phyloP scores from a whole-genome alignment of 2,888 invertebrate genomes.

The Parthenolecanium corni region DNA sequence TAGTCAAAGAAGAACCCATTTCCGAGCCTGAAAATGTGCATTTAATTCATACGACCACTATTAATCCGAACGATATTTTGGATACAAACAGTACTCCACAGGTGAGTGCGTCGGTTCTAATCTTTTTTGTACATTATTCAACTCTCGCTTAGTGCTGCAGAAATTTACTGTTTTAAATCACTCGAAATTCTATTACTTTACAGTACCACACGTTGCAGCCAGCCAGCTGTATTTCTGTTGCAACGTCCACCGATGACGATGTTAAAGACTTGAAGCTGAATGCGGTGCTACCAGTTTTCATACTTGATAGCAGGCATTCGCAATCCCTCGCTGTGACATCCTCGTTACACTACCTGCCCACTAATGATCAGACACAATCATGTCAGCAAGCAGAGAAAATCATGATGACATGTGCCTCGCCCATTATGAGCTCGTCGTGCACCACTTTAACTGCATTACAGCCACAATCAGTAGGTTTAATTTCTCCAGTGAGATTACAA shows the following conservation, averaged over 20 bases:
- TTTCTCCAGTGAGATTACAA: background rate
- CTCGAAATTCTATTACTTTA: too few relatives aligned
- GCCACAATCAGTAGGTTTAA: slow-evolving; percentile 13
- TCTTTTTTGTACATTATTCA: too few relatives aligned
- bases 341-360: slow-evolving; percentile 8
- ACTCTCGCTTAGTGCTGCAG: too few relatives aligned
- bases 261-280: slow-evolving; percentile 31
- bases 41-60: slow-evolving; percentile 14
- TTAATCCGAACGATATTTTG: slow-evolving; percentile 23
- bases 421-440: slow-evolving; percentile 31
- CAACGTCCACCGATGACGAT: slow-evolving; percentile 35
- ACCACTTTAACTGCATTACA: slow-evolving; percentile 27
- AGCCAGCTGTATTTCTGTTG: slow-evolving; percentile 34
- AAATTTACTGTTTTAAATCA: too few relatives aligned
- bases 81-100: slow-evolving; percentile 12
- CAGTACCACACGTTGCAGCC: slow-evolving; percentile 24
- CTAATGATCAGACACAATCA: slow-evolving; percentile 7
- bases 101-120: too few relatives aligned
- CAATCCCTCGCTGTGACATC: slow-evolving; percentile 6
- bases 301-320: slow-evolving; percentile 31
- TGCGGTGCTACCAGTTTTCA: slow-evolving; percentile 32
- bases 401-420: slow-evolving; percentile 32
- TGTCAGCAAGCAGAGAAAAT: slow-evolving; percentile 30
- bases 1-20: slow-evolving; percentile 2
- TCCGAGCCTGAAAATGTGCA: slow-evolving; percentile 9